These are phyloP conservation scores for Todiramphus saurophagus DNA, from an alignment of 2,113 vertebrate species.

Conservation along the genomic window DNA sequence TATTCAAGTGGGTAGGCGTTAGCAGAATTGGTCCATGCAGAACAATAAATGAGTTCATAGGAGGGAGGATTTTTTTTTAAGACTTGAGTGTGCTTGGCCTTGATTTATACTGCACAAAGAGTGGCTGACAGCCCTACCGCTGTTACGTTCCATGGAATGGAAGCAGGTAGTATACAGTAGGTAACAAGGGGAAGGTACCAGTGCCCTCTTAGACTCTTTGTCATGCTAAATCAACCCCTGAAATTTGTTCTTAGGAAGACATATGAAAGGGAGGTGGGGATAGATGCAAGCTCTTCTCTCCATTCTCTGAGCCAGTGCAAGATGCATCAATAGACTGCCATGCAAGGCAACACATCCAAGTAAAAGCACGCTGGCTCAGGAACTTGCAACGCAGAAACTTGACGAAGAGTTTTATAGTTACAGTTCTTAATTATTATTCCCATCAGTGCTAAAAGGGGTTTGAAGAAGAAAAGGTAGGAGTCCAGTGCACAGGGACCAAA, in stretches of 20 bases:
- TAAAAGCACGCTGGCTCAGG: background rate
- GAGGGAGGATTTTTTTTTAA: background rate
- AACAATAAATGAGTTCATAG: background rate
- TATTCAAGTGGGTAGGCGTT: background rate
- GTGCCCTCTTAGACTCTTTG: background rate
- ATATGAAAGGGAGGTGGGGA: background rate
- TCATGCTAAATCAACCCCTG: background rate
- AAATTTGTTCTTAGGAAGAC: background rate
- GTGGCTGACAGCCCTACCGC: background rate
- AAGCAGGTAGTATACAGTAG: background rate
- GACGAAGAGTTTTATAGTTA: background rate
- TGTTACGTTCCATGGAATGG: background rate
- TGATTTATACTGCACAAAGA: background rate
- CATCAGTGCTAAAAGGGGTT: background rate
- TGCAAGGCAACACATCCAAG: accelerated
- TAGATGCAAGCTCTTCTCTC: background rate
- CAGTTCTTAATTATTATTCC: background rate
- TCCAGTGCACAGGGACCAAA: background rate
- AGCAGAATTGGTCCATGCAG: background rate
- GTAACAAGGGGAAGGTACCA: background rate
- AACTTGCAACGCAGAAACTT: background rate
- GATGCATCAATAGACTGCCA: background rate
- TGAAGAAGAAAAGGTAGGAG: background rate
- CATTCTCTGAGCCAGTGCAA: background rate
- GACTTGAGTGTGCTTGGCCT: background rate